Evolutionary conservation across 2,888 invertebrate species (phyloP), one percentile per base, ranked within the genome.

Genomic region (Cheilosia scutellata): DNA sequence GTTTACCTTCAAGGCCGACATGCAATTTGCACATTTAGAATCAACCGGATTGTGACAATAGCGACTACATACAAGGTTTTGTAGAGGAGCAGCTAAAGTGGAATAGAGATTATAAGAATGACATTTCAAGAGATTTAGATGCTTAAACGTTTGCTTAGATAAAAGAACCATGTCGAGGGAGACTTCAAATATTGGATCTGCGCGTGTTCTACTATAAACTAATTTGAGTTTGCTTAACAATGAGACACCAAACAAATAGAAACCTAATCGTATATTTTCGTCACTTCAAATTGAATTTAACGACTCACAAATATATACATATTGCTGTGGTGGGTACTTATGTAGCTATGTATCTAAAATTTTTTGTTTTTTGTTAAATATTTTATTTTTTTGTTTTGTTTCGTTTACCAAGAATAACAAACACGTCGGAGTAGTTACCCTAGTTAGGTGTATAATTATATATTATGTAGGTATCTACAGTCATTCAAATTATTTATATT

Each of bases 1-100:
- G 60, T 16, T 62, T 33, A 9, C 27, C 13, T 44, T 70, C 68
- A 77, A 70, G 77, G 70, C 60, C 77, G 68, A 55, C 51, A 70
- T 77, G 77, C 77, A 68, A 60, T 77, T 77, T 53, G 62, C 63
- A 16, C 74, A 47, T 16, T 55, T 65, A 29, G 27, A 51, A 40
- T 51, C 29, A 68, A 70, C 68, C 53, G n/a, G 77, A 62, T 20
- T 70, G 70, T 53, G 44, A 60, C 51, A 40, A 65, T 44, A 44
- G 29, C 63, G 5, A 20, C 4, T 11, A 6, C 1, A 20, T 16
- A 37, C 47, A 29, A 57, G 47, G 70, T 57, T 33, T 51, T 20
- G 2, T 20, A 20, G 20, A 20, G 5, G 37, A 29, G 33, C 6
- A 13, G 53, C 11, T 66, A 33, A 37, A 37, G 11, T 37, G 37